Evolutionary conservation across 2,888 invertebrate genomes (phyloP), one percentile per base, ranked within the genome.

Genomic region (Lasioglossum morio): DNA sequence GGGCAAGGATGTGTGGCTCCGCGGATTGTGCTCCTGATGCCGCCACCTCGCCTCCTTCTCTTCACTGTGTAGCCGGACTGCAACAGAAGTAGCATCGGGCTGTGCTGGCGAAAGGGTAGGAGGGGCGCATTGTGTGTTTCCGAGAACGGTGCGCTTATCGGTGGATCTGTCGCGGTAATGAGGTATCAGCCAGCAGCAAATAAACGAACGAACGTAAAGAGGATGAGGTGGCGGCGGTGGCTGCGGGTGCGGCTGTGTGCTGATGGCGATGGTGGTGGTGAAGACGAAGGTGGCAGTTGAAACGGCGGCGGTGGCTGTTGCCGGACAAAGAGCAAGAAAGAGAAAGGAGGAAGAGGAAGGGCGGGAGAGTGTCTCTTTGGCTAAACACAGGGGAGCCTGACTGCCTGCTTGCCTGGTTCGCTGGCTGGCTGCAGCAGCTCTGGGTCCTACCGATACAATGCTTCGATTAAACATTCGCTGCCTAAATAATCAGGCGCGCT

Each of bases 111-210:
- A 16, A 27, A 53, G 84, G 87, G 78, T 86, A 82, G 92, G 93
- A 92, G 92, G 93, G 93, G 94, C 92, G 92, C 94, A 95, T 95
- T 95, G 95, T 95, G 94, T 94, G 93, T 94, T 95, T 95, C 95
- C 93, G 90, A 94, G 95, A 95, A 95, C 93, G 93, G 91, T 93
- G 91, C 93, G 94, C 95, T 95, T 95, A 95, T 95, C 95, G 94
- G 93, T 92, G 94, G 94, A 95, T 95, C 95, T 95, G 95, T 95
- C 95, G 95, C 95, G 94, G 95, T 95, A 95, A 95, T 95, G 95
- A 95, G 95, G 95, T 95, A 95, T 95, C 95, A 95, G 94, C 93
- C 94, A 93, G 91, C 92, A 94, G 92, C 94, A 94, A 94, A 95
- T 95, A 95, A 95, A 95, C 92, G 93, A 95, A 94, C 93, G 93